Percentiles rank a stretch among this genome's conserved stretches.
Conservation (phyloP, 2,113 vertebrate genomes). For the Takifugu flavidus region DNA sequence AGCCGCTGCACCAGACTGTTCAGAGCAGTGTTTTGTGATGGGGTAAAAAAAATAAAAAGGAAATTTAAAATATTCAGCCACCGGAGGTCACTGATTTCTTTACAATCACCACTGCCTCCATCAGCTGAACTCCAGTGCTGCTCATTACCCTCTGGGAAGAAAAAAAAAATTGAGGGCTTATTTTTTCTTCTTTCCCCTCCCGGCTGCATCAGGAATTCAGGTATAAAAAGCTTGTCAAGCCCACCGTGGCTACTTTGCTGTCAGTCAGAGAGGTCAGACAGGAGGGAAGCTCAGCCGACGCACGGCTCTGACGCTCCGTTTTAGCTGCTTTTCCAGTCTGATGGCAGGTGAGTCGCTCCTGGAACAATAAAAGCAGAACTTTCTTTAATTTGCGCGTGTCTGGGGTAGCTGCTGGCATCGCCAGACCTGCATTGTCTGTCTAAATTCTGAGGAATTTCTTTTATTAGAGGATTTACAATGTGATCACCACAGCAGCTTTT, state of each 20-base stretch:
- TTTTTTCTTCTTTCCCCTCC: not conserved
- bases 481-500: too few species aligned
- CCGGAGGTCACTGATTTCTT: not conserved
- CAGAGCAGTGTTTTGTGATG: too few species aligned
- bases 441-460: conserved; percentile 9
- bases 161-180: conserved; percentile 24
- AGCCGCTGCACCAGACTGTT: too few species aligned
- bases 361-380: conserved; percentile 5
- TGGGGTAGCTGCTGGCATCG: not conserved
- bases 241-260: conserved; percentile 72
- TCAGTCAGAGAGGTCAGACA: conserved; percentile 71
- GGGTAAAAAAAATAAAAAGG: not conserved
- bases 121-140: conserved; percentile 28
- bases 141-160: conserved; percentile 27
- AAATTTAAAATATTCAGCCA: not conserved
- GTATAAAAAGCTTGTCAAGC: conserved; percentile 73
- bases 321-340: not conserved
- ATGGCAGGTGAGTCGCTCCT: not conserved
- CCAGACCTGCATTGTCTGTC: conserved; percentile 4
- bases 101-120: conserved; percentile 11
- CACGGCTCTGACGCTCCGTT: conserved; percentile 26
- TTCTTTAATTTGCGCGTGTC: not conserved
- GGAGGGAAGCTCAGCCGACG: conserved; percentile 52
- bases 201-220: conserved; percentile 57
- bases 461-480: not conserved